A percentile compares a stretch with the other conserved stretches of the same genome.
These are phyloP conservation scores for Eurystomus gularis DNA, from an alignment of 2,113 vertebrate genomes.

Conservation along the genomic window DNA sequence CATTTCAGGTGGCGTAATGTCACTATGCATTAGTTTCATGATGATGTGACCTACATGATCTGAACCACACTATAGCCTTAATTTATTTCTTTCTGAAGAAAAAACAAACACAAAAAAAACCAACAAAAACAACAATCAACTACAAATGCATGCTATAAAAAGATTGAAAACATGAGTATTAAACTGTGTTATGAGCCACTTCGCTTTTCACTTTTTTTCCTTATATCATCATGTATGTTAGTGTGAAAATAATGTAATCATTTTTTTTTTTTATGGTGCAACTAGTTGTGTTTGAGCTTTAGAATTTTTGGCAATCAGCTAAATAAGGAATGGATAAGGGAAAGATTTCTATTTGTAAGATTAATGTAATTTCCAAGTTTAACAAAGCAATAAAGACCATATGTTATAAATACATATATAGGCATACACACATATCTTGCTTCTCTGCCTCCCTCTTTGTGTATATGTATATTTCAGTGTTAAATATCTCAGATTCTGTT, in stretches of 20 bases:
- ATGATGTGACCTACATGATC: neutral
- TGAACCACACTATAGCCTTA: neutral
- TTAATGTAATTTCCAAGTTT: neutral
- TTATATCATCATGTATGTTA: neutral
- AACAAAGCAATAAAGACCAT: neutral
- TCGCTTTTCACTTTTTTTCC: neutral
- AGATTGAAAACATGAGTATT: fast-evolving
- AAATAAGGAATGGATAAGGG: neutral
- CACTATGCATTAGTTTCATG: slow-evolving; percentile 46
- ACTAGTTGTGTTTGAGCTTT: neutral
- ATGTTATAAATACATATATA: neutral
- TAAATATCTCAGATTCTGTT: neutral
- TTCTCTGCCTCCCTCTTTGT: neutral
- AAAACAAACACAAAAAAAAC: no score
- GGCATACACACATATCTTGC: fast-evolving
- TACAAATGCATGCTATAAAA: neutral
- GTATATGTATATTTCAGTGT: neutral
- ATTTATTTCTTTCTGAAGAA: neutral
- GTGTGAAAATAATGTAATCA: neutral
- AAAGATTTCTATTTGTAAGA: neutral
- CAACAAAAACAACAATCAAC: neutral
- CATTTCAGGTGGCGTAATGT: slow-evolving; percentile 69
- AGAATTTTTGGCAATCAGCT: neutral
- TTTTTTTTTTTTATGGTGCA: neutral
- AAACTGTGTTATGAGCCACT: neutral